phyloP scores from a whole-genome alignment of 2,797 vertebrate genomes.

The Iguana delicatissima region DNA sequence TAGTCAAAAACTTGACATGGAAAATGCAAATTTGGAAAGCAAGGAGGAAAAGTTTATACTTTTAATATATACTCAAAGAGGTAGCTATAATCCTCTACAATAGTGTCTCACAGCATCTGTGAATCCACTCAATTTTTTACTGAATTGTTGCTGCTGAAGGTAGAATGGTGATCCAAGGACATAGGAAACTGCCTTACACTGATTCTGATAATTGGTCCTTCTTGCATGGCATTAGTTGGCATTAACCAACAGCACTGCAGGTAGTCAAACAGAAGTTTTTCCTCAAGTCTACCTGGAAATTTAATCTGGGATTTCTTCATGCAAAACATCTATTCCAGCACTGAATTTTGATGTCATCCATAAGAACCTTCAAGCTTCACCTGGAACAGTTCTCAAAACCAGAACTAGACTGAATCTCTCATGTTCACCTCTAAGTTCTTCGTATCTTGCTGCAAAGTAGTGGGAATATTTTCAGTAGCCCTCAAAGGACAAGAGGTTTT shows the following conservation, averaged over 20 bases:
- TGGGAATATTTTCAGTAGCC: background rate
- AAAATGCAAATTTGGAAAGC: conserved; percentile 42
- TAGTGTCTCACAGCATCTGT: background rate
- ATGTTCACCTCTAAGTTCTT: background rate
- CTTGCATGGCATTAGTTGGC: too few relatives aligned
- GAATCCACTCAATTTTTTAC: too few relatives aligned
- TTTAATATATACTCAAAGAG: conserved; percentile 36
- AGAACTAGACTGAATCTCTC: background rate
- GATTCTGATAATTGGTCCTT: too few relatives aligned
- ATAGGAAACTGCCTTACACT: too few relatives aligned
- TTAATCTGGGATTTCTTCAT: too few relatives aligned
- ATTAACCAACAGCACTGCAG: too few relatives aligned
- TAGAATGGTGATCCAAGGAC: background rate
- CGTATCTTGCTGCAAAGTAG: background rate
- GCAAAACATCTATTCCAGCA: too few relatives aligned
- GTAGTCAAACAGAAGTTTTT: too few relatives aligned
- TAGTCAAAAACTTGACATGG: conserved; percentile 46
- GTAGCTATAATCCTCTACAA: background rate
- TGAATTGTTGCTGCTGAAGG: background rate
- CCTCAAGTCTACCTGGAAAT: too few relatives aligned
- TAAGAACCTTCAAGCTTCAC: too few relatives aligned
- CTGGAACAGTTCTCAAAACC: background rate
- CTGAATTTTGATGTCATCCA: too few relatives aligned
- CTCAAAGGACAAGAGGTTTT: background rate
- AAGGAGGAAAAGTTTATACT: conserved; percentile 29